Evolutionary conservation across 2,797 vertebrate species (phyloP).

Genomic region (Paratrypauchen microcephalus): DNA sequence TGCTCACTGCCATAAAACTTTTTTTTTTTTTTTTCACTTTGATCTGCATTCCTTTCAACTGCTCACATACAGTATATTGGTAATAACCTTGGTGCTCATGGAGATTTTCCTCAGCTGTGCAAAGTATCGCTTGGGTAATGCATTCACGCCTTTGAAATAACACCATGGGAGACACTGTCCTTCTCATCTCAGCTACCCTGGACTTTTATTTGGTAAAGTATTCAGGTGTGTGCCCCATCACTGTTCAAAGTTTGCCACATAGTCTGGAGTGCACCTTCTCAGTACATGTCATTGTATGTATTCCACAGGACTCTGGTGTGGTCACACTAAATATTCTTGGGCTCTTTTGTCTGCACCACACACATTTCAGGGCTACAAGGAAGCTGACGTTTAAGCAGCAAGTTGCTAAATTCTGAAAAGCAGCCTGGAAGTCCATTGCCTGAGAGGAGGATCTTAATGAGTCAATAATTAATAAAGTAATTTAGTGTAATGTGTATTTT

Average conservation of each 20-base stretch:
- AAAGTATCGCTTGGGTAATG: constrained; percentile 54
- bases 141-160: constrained; percentile 60
- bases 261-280: constrained; percentile 1
- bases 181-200: constrained; percentile 40
- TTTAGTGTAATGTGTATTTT: too few relatives aligned
- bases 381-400: neutral
- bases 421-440: neutral
- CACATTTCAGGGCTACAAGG: neutral
- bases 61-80: constrained; percentile 52
- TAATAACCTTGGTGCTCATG: constrained; percentile 66
- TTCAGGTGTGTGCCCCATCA: constrained; percentile 10
- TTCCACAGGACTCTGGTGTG: neutral
- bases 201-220: constrained; percentile 34
- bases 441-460: neutral
- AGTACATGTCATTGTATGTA: neutral
- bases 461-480: neutral
- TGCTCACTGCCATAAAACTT: constrained; percentile 33
- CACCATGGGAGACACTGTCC: constrained; percentile 46
- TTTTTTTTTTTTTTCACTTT: constrained; percentile 48
- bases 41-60: constrained; percentile 64
- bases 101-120: constrained; percentile 52
- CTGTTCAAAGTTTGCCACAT: constrained; percentile 24
- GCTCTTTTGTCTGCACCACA: neutral
- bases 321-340: neutral
- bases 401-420: neutral